Evolutionary conservation across 2,888 invertebrate genomes (phyloP).

Genomic region (Idaea straminata): DNA sequence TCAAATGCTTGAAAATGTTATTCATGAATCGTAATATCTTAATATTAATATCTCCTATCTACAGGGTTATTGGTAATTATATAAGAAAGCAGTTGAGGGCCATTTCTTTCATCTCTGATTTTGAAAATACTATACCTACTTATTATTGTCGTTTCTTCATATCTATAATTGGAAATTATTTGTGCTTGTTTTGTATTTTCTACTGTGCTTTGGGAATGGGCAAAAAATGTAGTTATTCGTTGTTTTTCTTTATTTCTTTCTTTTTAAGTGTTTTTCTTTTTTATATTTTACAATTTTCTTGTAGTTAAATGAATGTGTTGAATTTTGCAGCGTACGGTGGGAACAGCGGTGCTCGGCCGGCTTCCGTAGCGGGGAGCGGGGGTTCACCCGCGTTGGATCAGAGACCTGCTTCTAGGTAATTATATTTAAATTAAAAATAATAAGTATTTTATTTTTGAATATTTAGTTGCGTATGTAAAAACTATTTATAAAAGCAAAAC

Average conservation of each 20-base stretch:
- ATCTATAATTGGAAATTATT: conserved; percentile 19
- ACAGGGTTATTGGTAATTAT: no score
- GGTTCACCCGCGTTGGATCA: conserved; percentile 69
- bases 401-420: conserved; percentile 66
- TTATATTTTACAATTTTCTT: conserved; percentile 5
- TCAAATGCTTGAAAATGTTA: no score
- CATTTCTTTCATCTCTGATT: no score
- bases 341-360: conserved; percentile 52
- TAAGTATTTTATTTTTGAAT: no score
- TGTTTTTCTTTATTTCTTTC: background rate
- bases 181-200: conserved; percentile 15
- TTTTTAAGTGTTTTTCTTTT: conserved; percentile 5
- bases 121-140: background rate
- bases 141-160: conserved; percentile 13
- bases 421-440: background rate
- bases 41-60: no score
- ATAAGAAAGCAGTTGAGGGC: no score
- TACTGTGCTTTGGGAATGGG: background rate
- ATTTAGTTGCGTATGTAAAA: conserved; percentile 48
- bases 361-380: conserved; percentile 67
- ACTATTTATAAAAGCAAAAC: background rate
- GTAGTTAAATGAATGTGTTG: conserved; percentile 7
- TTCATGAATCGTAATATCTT: no score
- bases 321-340: conserved; percentile 58
- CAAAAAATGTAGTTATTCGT: background rate